Conservation (phyloP, 2,888 invertebrate genomes). For the Luffia ferchaultella region DNA sequence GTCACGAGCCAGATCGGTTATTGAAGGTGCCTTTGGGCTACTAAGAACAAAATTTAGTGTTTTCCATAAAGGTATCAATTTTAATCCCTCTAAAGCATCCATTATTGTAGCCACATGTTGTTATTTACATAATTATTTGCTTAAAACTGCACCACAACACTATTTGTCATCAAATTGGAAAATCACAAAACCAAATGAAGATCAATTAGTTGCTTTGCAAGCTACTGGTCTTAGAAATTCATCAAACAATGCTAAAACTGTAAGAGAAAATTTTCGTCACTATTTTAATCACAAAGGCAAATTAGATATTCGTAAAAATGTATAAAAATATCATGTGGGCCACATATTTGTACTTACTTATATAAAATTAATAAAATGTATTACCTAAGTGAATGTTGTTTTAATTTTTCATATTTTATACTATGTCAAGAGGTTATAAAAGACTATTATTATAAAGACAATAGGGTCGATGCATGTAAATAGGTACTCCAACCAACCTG, state of each 20-base stretch:
- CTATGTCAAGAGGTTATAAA: too few species aligned
- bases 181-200: conserved; percentile 10
- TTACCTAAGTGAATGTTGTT: too few species aligned
- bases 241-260: conserved; percentile 7
- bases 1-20: conserved; percentile 11
- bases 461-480: too few species aligned
- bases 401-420: too few species aligned
- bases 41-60: conserved; percentile 17
- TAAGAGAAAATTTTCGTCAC: conserved; percentile 7
- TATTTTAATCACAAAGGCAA: too few species aligned
- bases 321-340: too few species aligned
- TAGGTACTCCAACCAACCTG: too few species aligned
- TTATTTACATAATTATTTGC: conserved; percentile 10
- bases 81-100: conserved; percentile 14
- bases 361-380: too few species aligned
- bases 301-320: conserved; percentile 6
- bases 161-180: conserved; percentile 8
- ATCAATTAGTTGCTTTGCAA: conserved; percentile 8
- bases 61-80: conserved; percentile 13
- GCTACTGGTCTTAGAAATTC: conserved; percentile 5
- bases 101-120: conserved; percentile 11
- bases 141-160: conserved; percentile 9
- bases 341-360: too few species aligned
- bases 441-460: too few species aligned
- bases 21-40: conserved; percentile 13